Evolutionary conservation across 2,113 vertebrate genomes (phyloP), one percentile per base, ranked within the genome.

Genomic region (Parus major): DNA sequence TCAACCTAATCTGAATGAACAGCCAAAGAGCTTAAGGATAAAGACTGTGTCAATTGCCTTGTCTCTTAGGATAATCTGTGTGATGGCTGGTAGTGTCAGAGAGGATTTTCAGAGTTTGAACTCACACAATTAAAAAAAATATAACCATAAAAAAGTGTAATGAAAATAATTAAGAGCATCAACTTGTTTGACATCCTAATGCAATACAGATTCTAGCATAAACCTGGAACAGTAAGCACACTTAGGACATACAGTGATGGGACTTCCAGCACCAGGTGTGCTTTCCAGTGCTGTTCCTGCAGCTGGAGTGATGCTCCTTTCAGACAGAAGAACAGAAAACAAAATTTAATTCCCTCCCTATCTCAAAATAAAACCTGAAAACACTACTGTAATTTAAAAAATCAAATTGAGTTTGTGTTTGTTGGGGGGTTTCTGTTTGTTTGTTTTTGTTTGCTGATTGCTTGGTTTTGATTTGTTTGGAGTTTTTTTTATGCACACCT

Each of bases 361-460:
- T 17, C 27, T 35, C 20, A 36, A 47, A 88, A 36, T 16, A 56
- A 65, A 86, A 72, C 0, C 2, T 36, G 23, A 59, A 71, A 73
- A 27, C 1, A 1, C 1, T 20, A 59, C 2, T 1, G 0, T 15
- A 80, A 29, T 33, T 39, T 11, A 27, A 31, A 12, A 50, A 47
- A 44, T 9, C 10, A 50, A 47, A 47, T 41, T 0, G 33, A 16
- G 2, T 23, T 36, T 53, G 3, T 33, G 41, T 22, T 52, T 72
- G 10, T 7, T 6, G 22, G 23, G 7, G 3, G 7, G 14, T 4
- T 15, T 28, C 47, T 39, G 25, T 7, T 46, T 36, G 5, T 5
- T 50, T 57, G 10, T 3, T 49, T 46, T 20, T 15, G 9, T 5
- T n/a, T 41, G 8, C 5, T 8, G 31, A 23, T 41, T 49, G 11